Evolutionary conservation across 2,113 vertebrate species (phyloP).

Genomic region (Peromyscus polionotus): DNA sequence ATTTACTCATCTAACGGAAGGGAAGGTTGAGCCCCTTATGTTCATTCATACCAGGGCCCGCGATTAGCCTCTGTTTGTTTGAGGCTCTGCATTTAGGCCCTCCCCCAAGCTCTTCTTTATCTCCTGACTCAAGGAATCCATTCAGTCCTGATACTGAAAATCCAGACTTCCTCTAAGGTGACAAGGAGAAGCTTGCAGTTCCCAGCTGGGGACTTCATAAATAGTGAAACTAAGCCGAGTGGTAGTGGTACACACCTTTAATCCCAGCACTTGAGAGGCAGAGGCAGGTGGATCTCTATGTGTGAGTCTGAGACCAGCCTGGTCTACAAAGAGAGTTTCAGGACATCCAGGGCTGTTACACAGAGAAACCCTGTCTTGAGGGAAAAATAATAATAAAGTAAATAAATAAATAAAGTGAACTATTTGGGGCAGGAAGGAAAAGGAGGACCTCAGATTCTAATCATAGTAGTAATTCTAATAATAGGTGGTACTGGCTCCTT

Average conservation of each 20-base stretch:
- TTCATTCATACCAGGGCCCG: neutral
- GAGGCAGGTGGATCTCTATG: no score
- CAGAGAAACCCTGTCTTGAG: no score
- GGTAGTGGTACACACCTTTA: no score
- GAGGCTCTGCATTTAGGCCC: conserved; percentile 11
- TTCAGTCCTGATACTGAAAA: conserved; percentile 29
- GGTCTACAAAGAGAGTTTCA: no score
- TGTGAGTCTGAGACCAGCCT: no score
- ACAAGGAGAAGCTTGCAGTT: conserved; percentile 51
- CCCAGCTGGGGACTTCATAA: neutral
- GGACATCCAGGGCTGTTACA: no score
- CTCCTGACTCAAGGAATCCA: conserved; percentile 31
- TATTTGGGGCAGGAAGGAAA: conserved; percentile 42
- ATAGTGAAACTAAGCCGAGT: neutral
- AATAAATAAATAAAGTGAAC: no score
- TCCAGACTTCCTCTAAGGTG: conserved; percentile 45
- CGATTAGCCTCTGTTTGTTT: conserved; percentile 7
- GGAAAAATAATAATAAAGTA: no score
- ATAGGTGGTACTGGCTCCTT: conserved; percentile 31
- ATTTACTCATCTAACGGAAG: neutral
- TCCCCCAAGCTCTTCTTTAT: conserved; percentile 20
- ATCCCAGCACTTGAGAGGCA: no score
- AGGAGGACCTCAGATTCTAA: conserved; percentile 10
- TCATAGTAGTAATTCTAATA: conserved; percentile 29
- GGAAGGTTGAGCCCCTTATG: neutral